These are phyloP conservation scores for Regulus satrapa DNA, from an alignment of 2,113 vertebrate species.

Conservation along the genomic window DNA sequence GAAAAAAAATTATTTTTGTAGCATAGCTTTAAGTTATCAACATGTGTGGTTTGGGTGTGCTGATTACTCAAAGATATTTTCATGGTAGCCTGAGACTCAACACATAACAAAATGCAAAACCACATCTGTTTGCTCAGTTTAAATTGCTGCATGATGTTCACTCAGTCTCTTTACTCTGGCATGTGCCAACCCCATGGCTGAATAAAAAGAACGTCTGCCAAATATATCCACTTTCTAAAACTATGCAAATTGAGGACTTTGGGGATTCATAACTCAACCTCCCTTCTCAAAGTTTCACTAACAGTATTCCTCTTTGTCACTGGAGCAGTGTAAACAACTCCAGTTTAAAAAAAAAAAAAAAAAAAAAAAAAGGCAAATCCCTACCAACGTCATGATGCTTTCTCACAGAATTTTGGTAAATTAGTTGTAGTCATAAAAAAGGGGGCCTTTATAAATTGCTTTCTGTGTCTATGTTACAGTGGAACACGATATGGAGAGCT, in stretches of 20 bases:
- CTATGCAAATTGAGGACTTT: conserved; percentile 54
- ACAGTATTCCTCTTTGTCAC: conserved; percentile 41
- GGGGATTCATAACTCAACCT: conserved; percentile 50
- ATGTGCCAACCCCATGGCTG: conserved; percentile 55
- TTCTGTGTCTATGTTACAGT: background rate
- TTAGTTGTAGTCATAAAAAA: conserved; percentile 16
- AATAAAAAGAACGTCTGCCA: conserved; percentile 50
- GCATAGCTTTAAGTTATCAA: background rate
- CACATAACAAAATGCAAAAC: conserved; percentile 37
- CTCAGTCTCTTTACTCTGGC: conserved; percentile 28
- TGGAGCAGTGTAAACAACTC: conserved; percentile 8
- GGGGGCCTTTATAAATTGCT: background rate
- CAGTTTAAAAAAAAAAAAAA: background rate
- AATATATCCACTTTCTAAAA: conserved; percentile 60
- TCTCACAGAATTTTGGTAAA: background rate
- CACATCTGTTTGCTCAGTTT: conserved; percentile 64
- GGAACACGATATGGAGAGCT: background rate
- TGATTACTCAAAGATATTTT: conserved; percentile 26
- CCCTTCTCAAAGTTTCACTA: conserved; percentile 37
- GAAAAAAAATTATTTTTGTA: background rate
- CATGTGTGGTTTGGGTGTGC: background rate
- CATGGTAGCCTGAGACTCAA: conserved; percentile 18
- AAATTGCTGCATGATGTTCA: conserved; percentile 47
- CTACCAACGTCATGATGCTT: background rate
- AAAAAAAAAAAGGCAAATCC: background rate